A percentile compares a stretch with the other conserved stretches of the same genome.
Evolutionary conservation across 1,140 invertebrate species (phyloP).

Genomic region (Temnothorax longispinosus): DNA sequence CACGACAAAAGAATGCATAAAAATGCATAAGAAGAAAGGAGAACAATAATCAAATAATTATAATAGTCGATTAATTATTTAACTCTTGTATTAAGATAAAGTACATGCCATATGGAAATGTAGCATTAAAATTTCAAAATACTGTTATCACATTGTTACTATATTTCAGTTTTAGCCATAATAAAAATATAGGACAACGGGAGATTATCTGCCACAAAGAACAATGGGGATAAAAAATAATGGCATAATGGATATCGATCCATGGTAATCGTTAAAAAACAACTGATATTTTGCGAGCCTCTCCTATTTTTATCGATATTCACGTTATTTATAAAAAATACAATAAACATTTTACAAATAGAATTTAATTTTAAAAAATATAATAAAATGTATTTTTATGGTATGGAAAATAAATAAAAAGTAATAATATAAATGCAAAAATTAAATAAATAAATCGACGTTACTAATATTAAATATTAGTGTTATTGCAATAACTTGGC

Average conservation of each 20-base stretch:
- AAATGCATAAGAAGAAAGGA: neutral
- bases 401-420: neutral
- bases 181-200: neutral
- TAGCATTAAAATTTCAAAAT: slow-evolving; percentile 15
- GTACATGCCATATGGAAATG: neutral
- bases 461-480: neutral
- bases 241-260: neutral
- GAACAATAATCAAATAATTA: neutral
- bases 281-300: neutral
- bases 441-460: neutral
- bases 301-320: neutral
- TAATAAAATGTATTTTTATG: neutral
- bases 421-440: neutral
- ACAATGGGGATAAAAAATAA: neutral
- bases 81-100: neutral
- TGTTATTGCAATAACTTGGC: neutral
- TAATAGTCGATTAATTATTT: neutral
- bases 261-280: neutral
- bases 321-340: neutral
- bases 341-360: neutral
- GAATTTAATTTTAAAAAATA: slow-evolving; percentile 6
- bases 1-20: neutral
- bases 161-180: slow-evolving; percentile 1
- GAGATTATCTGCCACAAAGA: neutral
- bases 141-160: slow-evolving; percentile 8